phyloP scores from a whole-genome alignment of 2,113 vertebrate species.

The Sitta europaea region DNA sequence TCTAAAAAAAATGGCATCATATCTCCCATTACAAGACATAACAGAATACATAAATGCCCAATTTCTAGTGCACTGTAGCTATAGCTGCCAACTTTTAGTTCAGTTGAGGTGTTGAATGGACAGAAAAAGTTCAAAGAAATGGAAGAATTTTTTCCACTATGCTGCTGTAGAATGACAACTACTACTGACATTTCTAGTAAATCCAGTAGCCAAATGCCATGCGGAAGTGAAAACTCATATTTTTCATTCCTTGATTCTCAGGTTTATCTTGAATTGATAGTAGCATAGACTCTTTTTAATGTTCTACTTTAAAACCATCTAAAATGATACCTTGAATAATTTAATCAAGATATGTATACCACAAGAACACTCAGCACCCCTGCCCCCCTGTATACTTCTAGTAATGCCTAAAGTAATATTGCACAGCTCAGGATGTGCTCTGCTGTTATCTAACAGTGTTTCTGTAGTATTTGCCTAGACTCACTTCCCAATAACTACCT shows the following conservation, averaged over 20 bases:
- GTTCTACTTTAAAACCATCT: not conserved
- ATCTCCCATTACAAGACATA: not conserved
- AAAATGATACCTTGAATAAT: not conserved
- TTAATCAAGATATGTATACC: not conserved
- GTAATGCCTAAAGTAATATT: not conserved
- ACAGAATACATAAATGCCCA: not conserved
- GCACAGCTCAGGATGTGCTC: not conserved
- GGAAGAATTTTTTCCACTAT: not conserved
- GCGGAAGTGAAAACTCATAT: not conserved
- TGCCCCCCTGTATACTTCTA: accelerated
- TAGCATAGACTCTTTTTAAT: not conserved
- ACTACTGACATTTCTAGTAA: not conserved
- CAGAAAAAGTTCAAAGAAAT: not conserved
- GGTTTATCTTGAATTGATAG: not conserved
- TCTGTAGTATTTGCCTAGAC: not conserved
- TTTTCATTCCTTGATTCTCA: not conserved
- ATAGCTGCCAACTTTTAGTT: not conserved
- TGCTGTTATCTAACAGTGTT: not conserved
- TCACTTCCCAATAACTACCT: not conserved
- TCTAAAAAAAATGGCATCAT: not conserved
- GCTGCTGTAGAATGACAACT: not conserved
- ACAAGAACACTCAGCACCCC: not conserved
- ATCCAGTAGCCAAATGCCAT: not conserved
- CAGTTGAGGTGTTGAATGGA: not conserved
- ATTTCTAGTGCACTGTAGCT: not conserved